Percentiles rank a stretch among this genome's conserved stretches.
These are phyloP conservation scores for Benthosema pterotum DNA, from an alignment of 2,797 vertebrate genomes.

Conservation along the genomic window DNA sequence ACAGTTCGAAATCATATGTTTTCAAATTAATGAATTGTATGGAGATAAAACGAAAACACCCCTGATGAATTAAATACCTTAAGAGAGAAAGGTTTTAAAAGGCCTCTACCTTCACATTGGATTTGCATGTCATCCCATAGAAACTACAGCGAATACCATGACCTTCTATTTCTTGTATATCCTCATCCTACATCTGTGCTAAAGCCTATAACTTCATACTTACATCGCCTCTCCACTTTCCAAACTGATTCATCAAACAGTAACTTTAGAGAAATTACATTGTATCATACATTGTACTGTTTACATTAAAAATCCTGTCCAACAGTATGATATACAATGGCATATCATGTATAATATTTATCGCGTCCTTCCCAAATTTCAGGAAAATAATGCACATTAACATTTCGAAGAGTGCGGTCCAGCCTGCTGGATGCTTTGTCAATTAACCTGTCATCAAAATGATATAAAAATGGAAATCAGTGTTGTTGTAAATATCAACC, in stretches of 20 bases:
- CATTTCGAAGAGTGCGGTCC: conserved; percentile 41
- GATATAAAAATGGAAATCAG: conserved; percentile 40
- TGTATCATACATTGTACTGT: conserved; percentile 9
- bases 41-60: too few relatives aligned
- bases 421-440: conserved; percentile 67
- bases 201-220: conserved; percentile 8
- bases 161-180: conserved; percentile 10
- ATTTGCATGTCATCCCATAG: conserved; percentile 34
- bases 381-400: conserved; percentile 31
- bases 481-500: conserved; percentile 48
- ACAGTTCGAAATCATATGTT: too few relatives aligned
- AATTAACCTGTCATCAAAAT: conserved; percentile 21
- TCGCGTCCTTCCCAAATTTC: conserved; percentile 27
- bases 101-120: conserved; percentile 36
- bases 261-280: conserved; percentile 13
- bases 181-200: conserved; percentile 24
- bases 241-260: conserved; percentile 1
- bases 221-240: background rate
- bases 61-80: too few relatives aligned
- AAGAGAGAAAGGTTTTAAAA: conserved; percentile 15
- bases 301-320: conserved; percentile 13
- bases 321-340: conserved; percentile 11
- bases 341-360: conserved; percentile 11
- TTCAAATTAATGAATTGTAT: too few relatives aligned
- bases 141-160: conserved; percentile 27